A percentile compares a stretch with the other conserved stretches of the same genome.
These are phyloP conservation scores for Amphiprion ocellaris DNA, from an alignment of 2,113 vertebrate genomes.

Conservation along the genomic window DNA sequence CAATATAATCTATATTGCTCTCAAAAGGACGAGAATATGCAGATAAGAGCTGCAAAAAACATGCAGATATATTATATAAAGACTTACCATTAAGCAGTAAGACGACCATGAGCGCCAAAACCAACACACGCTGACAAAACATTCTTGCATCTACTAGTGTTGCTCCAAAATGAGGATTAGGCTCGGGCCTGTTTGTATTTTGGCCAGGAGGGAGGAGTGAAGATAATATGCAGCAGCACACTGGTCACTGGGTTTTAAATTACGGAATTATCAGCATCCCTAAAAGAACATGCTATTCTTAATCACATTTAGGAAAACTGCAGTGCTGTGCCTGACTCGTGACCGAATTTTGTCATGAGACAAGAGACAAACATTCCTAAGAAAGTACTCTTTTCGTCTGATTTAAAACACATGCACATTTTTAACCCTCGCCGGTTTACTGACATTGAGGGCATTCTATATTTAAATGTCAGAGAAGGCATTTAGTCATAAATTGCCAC, in stretches of 20 bases:
- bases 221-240: conserved; percentile 61
- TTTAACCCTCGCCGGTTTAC: conserved; percentile 12
- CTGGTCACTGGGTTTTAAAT: conserved; percentile 48
- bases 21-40: no score
- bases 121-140: conserved; percentile 62
- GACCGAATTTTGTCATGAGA: conserved; percentile 64
- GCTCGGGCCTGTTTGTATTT: conserved; percentile 40
- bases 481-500: not conserved
- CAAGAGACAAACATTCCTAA: conserved; percentile 39
- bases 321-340: conserved; percentile 40
- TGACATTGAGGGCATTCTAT: not conserved
- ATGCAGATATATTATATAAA: not conserved
- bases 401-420: conserved; percentile 69
- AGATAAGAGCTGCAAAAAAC: not conserved
- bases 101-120: conserved; percentile 70
- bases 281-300: conserved; percentile 60
- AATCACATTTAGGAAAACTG: conserved; percentile 74
- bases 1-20: not conserved
- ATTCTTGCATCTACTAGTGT: conserved; percentile 59
- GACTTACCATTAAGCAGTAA: conserved; percentile 80
- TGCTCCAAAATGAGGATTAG: conserved; percentile 56
- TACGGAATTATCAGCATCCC: conserved; percentile 54
- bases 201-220: conserved; percentile 67
- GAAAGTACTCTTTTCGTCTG: conserved; percentile 38
- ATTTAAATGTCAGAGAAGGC: not conserved